phyloP scores from a whole-genome alignment of 2,113 vertebrate genomes.

The Heterocephalus glaber region DNA sequence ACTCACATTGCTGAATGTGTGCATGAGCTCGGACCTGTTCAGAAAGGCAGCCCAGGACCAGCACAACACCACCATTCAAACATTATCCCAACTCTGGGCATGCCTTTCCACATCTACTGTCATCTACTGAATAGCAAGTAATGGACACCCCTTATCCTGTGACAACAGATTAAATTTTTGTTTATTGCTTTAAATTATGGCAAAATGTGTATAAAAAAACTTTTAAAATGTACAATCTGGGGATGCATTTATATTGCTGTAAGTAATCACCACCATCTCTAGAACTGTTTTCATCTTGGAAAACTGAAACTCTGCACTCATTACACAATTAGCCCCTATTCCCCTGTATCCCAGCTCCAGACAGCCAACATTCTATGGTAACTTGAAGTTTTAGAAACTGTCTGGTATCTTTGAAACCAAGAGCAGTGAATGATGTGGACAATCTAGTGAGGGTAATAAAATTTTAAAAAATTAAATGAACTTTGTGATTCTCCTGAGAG shows the following conservation, averaged over 20 bases:
- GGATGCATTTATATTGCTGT: background rate
- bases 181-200: background rate
- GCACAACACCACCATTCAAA: background rate
- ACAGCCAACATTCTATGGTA: background rate
- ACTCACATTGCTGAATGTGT: background rate
- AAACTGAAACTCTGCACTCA: background rate
- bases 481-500: background rate
- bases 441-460: background rate
- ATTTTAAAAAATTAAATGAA: background rate
- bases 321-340: background rate
- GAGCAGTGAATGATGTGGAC: background rate
- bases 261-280: background rate
- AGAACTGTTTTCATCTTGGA: background rate
- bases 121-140: background rate
- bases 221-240: background rate
- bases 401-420: background rate
- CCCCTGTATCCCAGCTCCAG: accelerated
- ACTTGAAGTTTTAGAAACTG: conserved; percentile 14
- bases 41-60: background rate
- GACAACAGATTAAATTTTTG: background rate
- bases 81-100: accelerated
- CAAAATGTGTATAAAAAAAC: background rate
- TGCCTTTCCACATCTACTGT: background rate
- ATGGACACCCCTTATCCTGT: background rate
- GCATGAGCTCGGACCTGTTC: background rate